Evolutionary conservation across 2,888 invertebrate species (phyloP), one percentile per base, ranked within the genome.

Genomic region (Polymixis flavicincta): DNA sequence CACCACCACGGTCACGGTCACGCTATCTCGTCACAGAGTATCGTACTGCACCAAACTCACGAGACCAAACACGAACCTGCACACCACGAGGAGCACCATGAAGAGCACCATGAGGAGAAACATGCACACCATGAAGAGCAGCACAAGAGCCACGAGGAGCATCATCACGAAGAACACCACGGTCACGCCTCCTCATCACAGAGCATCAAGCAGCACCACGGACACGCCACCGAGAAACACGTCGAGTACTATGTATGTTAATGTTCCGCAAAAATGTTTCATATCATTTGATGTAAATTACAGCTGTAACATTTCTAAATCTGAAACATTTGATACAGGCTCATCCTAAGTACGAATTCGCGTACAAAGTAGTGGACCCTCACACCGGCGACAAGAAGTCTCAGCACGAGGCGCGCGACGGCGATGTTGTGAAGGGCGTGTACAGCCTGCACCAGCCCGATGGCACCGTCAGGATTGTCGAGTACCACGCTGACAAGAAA

Each of bases 391-490:
- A 96, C 89, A 90, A 92, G 85, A 92, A 93, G 85, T 88, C 89
- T 50, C 93, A 93, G 80, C 91, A 92, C 59, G 93, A 93, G 77
- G 80, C 84, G 69, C 92, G 93, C 74, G 90, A 93, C 71, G 92
- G 92, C 0, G 88, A 93, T 74, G 88, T 88, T 14, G 93, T 93
- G 72, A 94, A 94, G 88, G 96, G 96, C 48, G 91, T 90, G 71
- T 95, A 96, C 92, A 92, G 93, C 64, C 90, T 96, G 78, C 92
- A 94, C 80, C 94, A 96, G 88, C 93, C 96, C 59, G 96, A 96
- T 78, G 95, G 96, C 83, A 93, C 94, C 84, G 82, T 93, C 83
- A 91, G 95, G 68, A 94, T 93, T 59, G 96, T 96, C 63, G 91
- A 94, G 84, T 96, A 96, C 91, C 91, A 94, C 74, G 93, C 94